Evolutionary conservation across 2,888 invertebrate genomes (phyloP).

Genomic region (Maniola hyperantus): DNA sequence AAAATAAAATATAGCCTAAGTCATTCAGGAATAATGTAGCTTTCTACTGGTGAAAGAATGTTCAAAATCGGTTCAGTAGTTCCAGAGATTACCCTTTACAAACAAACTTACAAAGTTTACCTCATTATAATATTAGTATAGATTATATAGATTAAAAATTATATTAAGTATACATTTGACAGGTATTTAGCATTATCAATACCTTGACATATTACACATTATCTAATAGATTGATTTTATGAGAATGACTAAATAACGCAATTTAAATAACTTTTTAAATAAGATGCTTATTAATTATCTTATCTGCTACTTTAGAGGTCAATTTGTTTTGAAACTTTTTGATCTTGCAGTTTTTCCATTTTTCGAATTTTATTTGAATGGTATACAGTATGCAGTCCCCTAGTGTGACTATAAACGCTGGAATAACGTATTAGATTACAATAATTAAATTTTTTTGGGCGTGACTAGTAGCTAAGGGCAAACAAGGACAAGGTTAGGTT

Average conservation of each 20-base stretch:
- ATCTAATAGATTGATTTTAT: not conserved
- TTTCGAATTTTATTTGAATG: not conserved
- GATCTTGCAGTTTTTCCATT: not conserved
- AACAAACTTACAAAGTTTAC: no score
- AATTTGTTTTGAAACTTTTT: not conserved
- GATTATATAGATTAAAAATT: not conserved
- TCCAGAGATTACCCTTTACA: no score
- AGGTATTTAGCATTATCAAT: not conserved
- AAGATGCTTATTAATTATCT: not conserved
- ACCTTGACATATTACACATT: constrained; percentile 18
- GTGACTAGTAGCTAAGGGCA: not conserved
- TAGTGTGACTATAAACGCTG: not conserved
- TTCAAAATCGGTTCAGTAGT: no score
- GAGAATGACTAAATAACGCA: not conserved
- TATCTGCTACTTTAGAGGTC: not conserved
- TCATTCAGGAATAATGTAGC: no score
- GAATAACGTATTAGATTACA: not conserved
- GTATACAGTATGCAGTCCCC: no score
- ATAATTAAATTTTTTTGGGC: not conserved
- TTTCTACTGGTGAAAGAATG: no score
- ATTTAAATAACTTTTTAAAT: not conserved
- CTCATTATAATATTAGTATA: no score
- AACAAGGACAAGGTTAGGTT: no score
- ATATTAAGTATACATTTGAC: not conserved
- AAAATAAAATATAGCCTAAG: no score